Base-by-base conservation (phyloP, 2,888 invertebrate genomes). In the Cheilosia variabilis region DNA sequence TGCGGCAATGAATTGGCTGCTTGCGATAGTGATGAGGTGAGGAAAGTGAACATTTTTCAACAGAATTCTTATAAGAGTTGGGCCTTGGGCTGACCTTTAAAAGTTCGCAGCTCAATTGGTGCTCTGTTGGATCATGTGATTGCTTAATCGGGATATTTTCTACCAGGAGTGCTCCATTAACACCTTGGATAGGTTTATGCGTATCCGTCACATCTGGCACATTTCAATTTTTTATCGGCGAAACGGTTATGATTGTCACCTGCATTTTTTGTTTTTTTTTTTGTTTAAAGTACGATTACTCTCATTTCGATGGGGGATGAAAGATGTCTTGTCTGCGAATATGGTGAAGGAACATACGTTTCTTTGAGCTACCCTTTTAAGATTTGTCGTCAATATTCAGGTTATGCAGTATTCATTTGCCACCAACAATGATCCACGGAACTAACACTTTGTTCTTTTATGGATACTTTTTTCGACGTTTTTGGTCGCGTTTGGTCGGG, bases 31-130 rank as follows among this genome's bases (percentile, higher is more conserved):
- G 62, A 17, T 34, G 15, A 19, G 58, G 37, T 43, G 27, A 27
- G 62, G 37, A 62, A 77, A 69, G 60, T 68, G 76, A 76, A 76
- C 58, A 53, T 58, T 31, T 58, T 52, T 17, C 17, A 50, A 9
- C 2, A 9, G 31, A 9, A 9, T 31, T 9, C 31, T 17, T 45
- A 17, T 43, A 17, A 17, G 45, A 9, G 9, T 34, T 9, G 6
- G 2, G 6, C 45, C 45, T 45, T n/a, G n/a, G 45, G 31, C 22
- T 53, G 45, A 22, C 19, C 7, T 31, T 19, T 17, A 15, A 24
- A 19, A 52, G 47, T 58, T 58, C 41, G 2, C 58, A 43, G 52
- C 34, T 68, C 53, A 60, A 17, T 27, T n/a, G 45, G 24, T 4
- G 60, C 22, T 17, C 41, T 53, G 53, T 43, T 62, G 60, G 68